Evolutionary conservation across 2,113 vertebrate species (phyloP), one percentile per base, ranked within the genome.

Genomic region (Coptodon rendalli): DNA sequence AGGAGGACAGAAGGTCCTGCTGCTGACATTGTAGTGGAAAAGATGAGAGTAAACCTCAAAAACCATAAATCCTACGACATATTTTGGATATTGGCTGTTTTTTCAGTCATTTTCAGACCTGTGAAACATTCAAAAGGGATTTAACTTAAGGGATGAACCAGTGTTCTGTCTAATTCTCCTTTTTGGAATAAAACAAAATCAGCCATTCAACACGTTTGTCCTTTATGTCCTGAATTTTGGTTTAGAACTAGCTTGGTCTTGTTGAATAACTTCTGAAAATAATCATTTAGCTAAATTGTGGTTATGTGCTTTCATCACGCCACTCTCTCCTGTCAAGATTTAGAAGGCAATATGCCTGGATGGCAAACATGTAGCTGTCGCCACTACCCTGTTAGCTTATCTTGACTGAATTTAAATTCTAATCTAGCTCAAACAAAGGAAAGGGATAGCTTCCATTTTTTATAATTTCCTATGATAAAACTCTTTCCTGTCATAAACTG

Each of bases 1-100:
- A 54, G 4, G 31, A 81, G 43, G 79, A 87, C 59, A 90, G 56
- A 82, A 68, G 66, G 80, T 31, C 31, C 68, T n/a, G 43, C 36
- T 3, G 22, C 81, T 82, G 68, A 68, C 71, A 82, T 13, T 85
- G 27, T 80, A 2, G 16, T 36, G 29, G 54, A 52, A 87, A 89
- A 27, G 31, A 50, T 85, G n/a, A 81, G 14, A 16, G 19, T 50
- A 56, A 86, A 87, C 19, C 22, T 87, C 40, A 54, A 52, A 79
- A 90, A 79, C 17, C 56, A 78, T 40, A 56, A 36, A 87, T 91
- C 85, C 66, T 88, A 27, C 2, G 3, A 80, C 71, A 85, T 40
- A 9, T 36, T 81, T 76, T 2, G 68, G 10, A 76, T 40, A 11
- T 17, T 29, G 68, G 68, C 68, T 29, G 40, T 14, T 76, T 76